Evolutionary conservation across 1,140 invertebrate species (phyloP).

Genomic region (Drosophila pandora): DNA sequence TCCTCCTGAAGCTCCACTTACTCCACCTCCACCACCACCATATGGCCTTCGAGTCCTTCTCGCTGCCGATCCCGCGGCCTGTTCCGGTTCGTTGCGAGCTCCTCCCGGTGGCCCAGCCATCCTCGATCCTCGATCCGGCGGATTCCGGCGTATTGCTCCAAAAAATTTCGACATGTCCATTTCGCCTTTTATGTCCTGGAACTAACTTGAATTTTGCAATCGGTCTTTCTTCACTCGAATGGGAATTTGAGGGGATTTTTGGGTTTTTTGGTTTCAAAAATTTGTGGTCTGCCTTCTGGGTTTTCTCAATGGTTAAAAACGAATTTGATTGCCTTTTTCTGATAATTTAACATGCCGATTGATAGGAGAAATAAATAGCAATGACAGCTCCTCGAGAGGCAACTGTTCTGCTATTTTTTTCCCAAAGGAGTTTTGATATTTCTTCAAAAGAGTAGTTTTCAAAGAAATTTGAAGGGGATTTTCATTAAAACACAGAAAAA

Average conservation of each 20-base stretch:
- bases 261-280: neutral
- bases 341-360: conserved; percentile 33
- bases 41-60: neutral
- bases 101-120: neutral
- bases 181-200: neutral
- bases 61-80: neutral
- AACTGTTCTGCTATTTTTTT: neutral
- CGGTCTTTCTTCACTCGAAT: conserved; percentile 1
- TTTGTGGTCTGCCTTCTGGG: neutral
- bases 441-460: no score
- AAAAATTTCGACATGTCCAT: conserved; percentile 16
- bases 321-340: conserved; percentile 22
- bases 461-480: no score
- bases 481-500: neutral
- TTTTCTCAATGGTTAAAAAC: conserved; percentile 22
- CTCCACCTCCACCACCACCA: no score
- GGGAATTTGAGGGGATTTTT: conserved; percentile 27
- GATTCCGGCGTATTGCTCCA: neutral
- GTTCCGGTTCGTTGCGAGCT: no score
- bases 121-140: neutral
- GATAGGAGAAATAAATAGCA: conserved; percentile 6
- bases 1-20: no score
- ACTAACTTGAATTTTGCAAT: neutral
- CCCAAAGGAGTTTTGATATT: no score
- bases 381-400: neutral